Conservation (phyloP, 1,140 invertebrate genomes). For the Myzus persicae region DNA sequence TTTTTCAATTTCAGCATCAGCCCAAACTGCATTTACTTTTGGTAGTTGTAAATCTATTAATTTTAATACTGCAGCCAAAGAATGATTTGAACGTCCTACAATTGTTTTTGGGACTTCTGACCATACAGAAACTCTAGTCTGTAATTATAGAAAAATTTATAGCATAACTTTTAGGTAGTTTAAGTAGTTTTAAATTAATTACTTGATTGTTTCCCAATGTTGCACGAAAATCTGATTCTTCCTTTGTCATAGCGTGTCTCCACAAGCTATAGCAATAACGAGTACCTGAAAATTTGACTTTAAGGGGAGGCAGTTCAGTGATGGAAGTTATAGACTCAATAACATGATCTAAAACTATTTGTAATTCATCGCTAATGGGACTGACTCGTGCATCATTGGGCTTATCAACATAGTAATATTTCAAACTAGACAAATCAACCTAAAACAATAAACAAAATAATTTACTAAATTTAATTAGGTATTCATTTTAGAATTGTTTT, state of each 20-base stretch:
- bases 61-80: slow-evolving; percentile 73
- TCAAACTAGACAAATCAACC: slow-evolving; percentile 75
- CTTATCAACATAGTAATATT: slow-evolving; percentile 80
- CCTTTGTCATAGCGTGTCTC: slow-evolving; percentile 78
- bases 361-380: slow-evolving; percentile 74
- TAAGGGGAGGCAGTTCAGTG: slow-evolving; percentile 63
- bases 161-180: slow-evolving; percentile 59
- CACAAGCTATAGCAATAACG: slow-evolving; percentile 74
- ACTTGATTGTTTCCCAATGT: slow-evolving; percentile 72
- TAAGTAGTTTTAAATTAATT: slow-evolving; percentile 30
- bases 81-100: slow-evolving; percentile 69
- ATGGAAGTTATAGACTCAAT: slow-evolving; percentile 65
- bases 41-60: slow-evolving; percentile 73
- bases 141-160: slow-evolving; percentile 59
- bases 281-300: slow-evolving; percentile 69
- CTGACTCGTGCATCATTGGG: slow-evolving; percentile 75
- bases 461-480: not conserved
- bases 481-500: not conserved
- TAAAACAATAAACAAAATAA: slow-evolving; percentile 59
- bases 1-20: slow-evolving; percentile 69
- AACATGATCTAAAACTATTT: slow-evolving; percentile 70
- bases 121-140: slow-evolving; percentile 65
- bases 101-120: slow-evolving; percentile 71
- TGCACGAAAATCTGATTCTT: slow-evolving; percentile 69
- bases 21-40: slow-evolving; percentile 71